phyloP scores from a whole-genome alignment of 2,888 invertebrate species.

The Deilephila elpenor region DNA sequence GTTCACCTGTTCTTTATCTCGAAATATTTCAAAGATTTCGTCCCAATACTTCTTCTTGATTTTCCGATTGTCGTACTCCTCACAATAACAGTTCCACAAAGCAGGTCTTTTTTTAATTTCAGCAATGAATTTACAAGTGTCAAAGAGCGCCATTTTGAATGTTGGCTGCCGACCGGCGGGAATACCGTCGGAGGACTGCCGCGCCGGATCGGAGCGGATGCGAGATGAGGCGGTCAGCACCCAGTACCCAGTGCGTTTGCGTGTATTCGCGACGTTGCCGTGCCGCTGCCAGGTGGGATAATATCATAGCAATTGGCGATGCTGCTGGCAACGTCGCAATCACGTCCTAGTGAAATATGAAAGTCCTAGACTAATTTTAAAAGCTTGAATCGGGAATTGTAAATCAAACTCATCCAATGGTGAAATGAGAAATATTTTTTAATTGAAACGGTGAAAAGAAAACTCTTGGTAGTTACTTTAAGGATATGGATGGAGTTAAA shows the following conservation, averaged over 20 bases:
- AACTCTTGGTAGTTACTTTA: no score
- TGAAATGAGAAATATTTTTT: no score
- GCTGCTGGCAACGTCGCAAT: slow-evolving; percentile 5
- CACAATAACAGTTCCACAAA: not conserved
- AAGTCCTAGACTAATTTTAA: no score
- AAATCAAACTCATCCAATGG: no score
- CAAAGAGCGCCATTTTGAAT: not conserved
- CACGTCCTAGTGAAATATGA: not conserved
- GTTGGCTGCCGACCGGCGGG: not conserved
- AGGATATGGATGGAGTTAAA: no score
- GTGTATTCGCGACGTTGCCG: not conserved
- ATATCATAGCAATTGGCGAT: slow-evolving; percentile 1
- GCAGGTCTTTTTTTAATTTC: not conserved
- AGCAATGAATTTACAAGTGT: not conserved
- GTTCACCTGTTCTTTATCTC: not conserved
- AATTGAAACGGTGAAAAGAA: no score
- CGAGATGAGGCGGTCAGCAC: no score
- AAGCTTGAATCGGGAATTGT: no score
- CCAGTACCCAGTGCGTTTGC: not conserved
- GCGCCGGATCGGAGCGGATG: no score
- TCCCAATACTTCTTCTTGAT: not conserved
- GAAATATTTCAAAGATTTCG: not conserved
- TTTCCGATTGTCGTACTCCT: not conserved
- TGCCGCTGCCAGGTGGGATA: not conserved
- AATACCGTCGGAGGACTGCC: no score